Evolutionary conservation across 2,113 vertebrate species (phyloP), one percentile per base, ranked within the genome.

Genomic region (Apteryx owenii): DNA sequence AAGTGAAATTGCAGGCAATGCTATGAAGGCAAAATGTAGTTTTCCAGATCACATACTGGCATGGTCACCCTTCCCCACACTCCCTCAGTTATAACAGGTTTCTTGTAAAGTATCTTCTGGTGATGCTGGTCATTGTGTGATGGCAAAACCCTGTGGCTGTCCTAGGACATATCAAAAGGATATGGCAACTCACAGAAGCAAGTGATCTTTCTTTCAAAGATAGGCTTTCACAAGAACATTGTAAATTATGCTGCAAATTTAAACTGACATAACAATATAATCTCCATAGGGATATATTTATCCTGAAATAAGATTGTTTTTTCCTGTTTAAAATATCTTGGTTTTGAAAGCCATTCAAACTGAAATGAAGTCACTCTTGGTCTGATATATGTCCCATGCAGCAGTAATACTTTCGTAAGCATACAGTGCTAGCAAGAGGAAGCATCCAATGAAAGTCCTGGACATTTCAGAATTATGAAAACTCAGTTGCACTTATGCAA

Each of bases 71-170:
- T 68, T 81, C 46, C 44, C 28, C 38, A 61, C 56, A 70, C 40
- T 17, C 17, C 28, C 1, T 83, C 70, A 21, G 10, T 85, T 83
- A 51, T 0, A 62, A 31, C 12, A 68, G 2, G 4, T 36, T 75
- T 75, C 20, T 75, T 54, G 5, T 7, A 48, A 75, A 8, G 60
- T 15, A 69, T 18, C 36, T 13, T 42, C 22, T 33, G 58, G 36
- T 33, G 58, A 81, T 4, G 5, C 0, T 23, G n/a, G 68, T 46
- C 44, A 80, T 21, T 0, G 0, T 3, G 36, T 8, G 66, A 88
- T n/a, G 44, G 21, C 9, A 81, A 83, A 93, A 73, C 7, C 7
- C 31, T 46, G 23, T 16, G 6, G 40, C 19, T 73, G 42, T 17
- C 68, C 81, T 12, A 58, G 25, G 82, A 72, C 2, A 2, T 14